These are phyloP conservation scores for Phyllostomus discolor DNA, from an alignment of 2,113 vertebrate species.

Conservation along the genomic window DNA sequence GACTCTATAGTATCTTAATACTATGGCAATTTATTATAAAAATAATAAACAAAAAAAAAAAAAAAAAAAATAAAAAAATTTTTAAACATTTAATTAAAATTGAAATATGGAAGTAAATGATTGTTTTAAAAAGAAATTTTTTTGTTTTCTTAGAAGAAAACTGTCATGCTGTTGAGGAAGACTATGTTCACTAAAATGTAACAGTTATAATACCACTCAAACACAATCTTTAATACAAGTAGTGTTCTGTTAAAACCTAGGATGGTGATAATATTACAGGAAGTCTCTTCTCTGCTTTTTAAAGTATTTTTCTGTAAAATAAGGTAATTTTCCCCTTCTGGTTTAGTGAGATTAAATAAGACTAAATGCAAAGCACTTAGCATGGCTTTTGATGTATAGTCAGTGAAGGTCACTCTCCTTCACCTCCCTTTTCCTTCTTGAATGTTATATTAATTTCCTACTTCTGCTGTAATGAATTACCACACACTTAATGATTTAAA, in stretches of 20 bases:
- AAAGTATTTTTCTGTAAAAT: not conserved
- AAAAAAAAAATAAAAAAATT: too few relatives aligned
- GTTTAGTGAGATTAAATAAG: not conserved
- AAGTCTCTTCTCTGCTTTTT: not conserved
- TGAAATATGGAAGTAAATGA: not conserved
- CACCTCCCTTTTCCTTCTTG: not conserved
- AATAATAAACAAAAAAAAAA: too few relatives aligned
- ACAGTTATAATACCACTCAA: not conserved
- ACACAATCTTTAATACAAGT: not conserved
- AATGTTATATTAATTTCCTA: not conserved
- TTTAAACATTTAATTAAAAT: not conserved
- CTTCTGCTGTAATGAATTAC: not conserved
- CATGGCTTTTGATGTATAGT: not conserved
- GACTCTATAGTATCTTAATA: too few relatives aligned
- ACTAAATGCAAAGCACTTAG: not conserved
- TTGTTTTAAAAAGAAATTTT: not conserved
- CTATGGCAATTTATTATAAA: too few relatives aligned
- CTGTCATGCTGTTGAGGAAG: not conserved
- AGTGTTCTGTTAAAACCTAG: not conserved
- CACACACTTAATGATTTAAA: not conserved
- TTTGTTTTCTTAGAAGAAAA: not conserved
- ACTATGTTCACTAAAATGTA: not conserved
- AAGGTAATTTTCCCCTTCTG: not conserved
- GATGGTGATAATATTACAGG: not conserved
- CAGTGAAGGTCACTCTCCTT: not conserved